Conservation (phyloP, 2,888 invertebrate species). For the Cremastinae sp. region DNA sequence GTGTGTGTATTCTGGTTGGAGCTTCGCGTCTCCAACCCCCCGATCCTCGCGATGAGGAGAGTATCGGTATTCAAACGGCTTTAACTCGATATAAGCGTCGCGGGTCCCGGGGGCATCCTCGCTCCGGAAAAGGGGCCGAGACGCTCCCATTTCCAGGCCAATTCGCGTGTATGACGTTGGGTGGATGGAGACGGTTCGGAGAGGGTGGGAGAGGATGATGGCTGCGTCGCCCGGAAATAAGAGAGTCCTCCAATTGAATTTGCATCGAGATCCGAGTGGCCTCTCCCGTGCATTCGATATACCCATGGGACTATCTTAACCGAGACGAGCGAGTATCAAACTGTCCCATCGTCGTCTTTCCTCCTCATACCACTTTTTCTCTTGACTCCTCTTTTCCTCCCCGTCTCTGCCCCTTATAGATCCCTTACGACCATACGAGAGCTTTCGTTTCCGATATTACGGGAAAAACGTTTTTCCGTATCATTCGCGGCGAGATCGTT, state of each 20-base stretch:
- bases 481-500: no score
- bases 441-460: no score
- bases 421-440: no score
- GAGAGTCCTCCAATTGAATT: conserved; percentile 75
- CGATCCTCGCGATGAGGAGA: no score
- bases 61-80: conserved; percentile 78
- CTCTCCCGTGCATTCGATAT: conserved; percentile 50
- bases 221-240: conserved; percentile 59
- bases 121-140: conserved; percentile 49
- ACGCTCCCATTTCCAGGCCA: conserved; percentile 36
- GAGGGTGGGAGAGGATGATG: conserved; percentile 16
- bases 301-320: conserved; percentile 51
- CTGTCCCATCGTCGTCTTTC: conserved; percentile 48
- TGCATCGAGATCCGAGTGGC: conserved; percentile 69
- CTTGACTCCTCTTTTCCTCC: no score
- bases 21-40: no score
- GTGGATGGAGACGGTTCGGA: no score
- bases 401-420: no score
- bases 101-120: conserved; percentile 72
- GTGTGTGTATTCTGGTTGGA: no score
- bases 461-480: no score
- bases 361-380: conserved; percentile 23
- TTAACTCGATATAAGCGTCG: conserved; percentile 79
- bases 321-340: conserved; percentile 60
- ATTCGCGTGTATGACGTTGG: conserved; percentile 26